Evolutionary conservation across 2,113 vertebrate genomes (phyloP), one percentile per base, ranked within the genome.

Genomic region (Anguilla japonica): DNA sequence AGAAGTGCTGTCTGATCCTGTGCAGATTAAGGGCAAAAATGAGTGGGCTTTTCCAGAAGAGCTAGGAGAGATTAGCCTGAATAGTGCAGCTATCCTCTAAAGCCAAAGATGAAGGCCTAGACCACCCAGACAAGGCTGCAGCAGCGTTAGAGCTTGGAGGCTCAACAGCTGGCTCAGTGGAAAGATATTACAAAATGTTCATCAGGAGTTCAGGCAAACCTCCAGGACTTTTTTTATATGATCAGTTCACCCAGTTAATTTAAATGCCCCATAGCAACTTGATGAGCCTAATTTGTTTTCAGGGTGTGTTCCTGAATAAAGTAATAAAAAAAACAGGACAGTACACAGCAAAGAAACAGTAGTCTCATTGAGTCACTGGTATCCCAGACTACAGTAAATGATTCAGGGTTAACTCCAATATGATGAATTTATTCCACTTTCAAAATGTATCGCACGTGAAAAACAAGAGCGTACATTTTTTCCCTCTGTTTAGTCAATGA

Each of bases 361-460:
- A 46, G 43, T 63, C 20, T 86, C 79, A 81, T 63, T 81, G 46
- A 41, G 78, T 56, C 26, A 41, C 39, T 40, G 50, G 79, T 29
- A 40, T 81, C 79, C 63, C 78, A 41, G 26, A 53, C 79, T 63
- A 67, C 60, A 67, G 60, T 26, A 82, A 81, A 81, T 71, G 79
- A 67, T 86, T 67, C 79, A 79, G 80, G 79, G 85, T 80, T 46
- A 81, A 60, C 40, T 86, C 56, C n/a, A 34, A 82, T 81, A 86
- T 67, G 56, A 34, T 81, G 40, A 46, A 82, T 86, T 39, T 34
- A 79, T 81, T 82, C 40, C 53, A 86, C 63, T 39, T 81, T 53
- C 56, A 86, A 67, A 86, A 40, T 81, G 26, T 63, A 41, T 16
- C 26, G 2, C 60, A 46, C 13, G 29, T 56, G 15, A 57, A 26